Evolutionary conservation across 2,113 vertebrate genomes (phyloP).

Genomic region (Pseudorasbora parva): DNA sequence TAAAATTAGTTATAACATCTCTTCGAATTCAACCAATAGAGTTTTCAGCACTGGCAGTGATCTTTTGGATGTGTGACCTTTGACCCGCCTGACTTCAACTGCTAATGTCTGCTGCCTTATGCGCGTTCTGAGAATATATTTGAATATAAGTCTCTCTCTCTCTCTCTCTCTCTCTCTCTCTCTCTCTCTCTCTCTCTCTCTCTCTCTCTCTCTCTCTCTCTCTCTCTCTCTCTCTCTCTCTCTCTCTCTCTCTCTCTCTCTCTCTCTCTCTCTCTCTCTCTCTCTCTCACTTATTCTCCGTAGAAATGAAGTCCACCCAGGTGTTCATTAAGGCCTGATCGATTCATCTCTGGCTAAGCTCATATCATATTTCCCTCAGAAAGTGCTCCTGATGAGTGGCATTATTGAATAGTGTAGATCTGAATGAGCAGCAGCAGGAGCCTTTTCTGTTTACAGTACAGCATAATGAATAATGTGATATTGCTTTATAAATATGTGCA

Average conservation of each 20-base stretch:
- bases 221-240: constrained; percentile 1
- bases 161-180: neutral
- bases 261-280: constrained; percentile 2
- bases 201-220: neutral
- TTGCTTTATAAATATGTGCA: constrained; percentile 29
- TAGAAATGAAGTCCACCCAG: constrained; percentile 35
- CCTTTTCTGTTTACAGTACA: constrained; percentile 26
- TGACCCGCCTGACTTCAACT: neutral
- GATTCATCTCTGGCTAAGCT: constrained; percentile 43
- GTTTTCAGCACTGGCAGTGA: neutral
- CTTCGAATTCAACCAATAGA: neutral
- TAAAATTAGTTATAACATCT: neutral
- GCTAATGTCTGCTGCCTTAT: neutral
- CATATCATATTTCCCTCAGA: constrained; percentile 45
- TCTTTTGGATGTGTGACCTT: neutral
- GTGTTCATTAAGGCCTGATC: constrained; percentile 36
- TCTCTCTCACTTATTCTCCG: neutral
- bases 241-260: neutral
- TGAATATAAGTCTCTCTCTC: neutral
- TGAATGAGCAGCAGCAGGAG: constrained; percentile 26
- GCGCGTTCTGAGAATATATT: neutral
- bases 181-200: neutral
- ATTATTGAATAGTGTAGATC: constrained; percentile 25
- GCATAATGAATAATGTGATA: constrained; percentile 34
- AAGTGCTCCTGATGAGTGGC: constrained; percentile 26